Conservation (phyloP, 1,140 invertebrate genomes). For the Aphis gossypii region DNA sequence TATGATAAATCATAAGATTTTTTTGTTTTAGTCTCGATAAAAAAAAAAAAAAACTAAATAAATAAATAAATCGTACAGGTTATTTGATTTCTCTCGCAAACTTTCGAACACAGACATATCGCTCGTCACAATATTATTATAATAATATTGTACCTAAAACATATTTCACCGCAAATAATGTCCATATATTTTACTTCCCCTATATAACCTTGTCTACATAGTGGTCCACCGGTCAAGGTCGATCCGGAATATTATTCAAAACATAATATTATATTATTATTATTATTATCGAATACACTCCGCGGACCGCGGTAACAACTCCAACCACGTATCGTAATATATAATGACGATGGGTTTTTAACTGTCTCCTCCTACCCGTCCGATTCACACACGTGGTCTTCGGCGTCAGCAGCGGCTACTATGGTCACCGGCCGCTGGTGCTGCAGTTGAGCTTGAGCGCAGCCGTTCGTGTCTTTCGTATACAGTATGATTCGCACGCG, state of each 20-base stretch:
- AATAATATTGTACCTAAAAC: too few species aligned
- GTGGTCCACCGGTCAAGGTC: neutral
- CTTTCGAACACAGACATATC: neutral
- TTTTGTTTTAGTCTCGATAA: neutral
- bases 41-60: neutral
- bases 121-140: too few species aligned
- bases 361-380: neutral
- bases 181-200: neutral
- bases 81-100: neutral
- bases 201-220: neutral
- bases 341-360: neutral
- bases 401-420: neutral
- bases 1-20: neutral
- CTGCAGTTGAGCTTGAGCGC: neutral
- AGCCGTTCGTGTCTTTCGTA: neutral
- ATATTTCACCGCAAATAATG: neutral
- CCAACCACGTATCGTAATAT: neutral
- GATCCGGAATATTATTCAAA: neutral
- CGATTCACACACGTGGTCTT: slow-evolving; percentile 15
- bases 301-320: neutral
- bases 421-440: neutral
- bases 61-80: neutral
- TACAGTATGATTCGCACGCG: slow-evolving; percentile 25
- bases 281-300: neutral
- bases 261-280: neutral